Conservation (phyloP, 1,140 invertebrate genomes). For the Meteorus sp. region DNA sequence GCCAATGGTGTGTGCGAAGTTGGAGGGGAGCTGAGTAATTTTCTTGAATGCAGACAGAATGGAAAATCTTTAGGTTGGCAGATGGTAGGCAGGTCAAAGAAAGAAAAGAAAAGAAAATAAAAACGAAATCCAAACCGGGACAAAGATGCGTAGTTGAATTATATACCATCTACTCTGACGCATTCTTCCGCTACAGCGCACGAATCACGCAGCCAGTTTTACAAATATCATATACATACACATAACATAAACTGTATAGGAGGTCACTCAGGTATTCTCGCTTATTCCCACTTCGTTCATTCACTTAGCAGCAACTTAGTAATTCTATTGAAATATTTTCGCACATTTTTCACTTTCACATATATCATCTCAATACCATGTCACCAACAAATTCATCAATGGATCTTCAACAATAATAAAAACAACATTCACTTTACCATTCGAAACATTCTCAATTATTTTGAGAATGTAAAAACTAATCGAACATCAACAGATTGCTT, state of each 20-base stretch:
- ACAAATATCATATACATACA: not conserved
- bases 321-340: conserved; percentile 1
- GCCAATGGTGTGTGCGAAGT: not conserved
- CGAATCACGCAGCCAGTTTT: conserved; percentile 14
- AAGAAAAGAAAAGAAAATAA: too few relatives aligned
- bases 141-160: too few relatives aligned
- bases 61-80: not conserved
- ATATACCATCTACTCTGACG: not conserved
- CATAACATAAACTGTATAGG: not conserved
- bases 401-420: too few relatives aligned
- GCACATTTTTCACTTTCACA: not conserved
- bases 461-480: too few relatives aligned
- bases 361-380: too few relatives aligned
- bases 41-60: not conserved
- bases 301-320: not conserved
- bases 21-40: not conserved
- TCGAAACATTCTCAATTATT: too few relatives aligned
- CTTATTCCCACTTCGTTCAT: not conserved
- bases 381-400: too few relatives aligned
- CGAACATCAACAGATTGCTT: too few relatives aligned
- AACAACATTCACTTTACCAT: too few relatives aligned
- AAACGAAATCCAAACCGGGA: not conserved
- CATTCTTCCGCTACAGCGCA: conserved; percentile 11
- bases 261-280: not conserved
- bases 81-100: conserved; percentile 14